Evolutionary conservation across 2,797 vertebrate species (phyloP).

Genomic region (Dipus sagitta): DNA sequence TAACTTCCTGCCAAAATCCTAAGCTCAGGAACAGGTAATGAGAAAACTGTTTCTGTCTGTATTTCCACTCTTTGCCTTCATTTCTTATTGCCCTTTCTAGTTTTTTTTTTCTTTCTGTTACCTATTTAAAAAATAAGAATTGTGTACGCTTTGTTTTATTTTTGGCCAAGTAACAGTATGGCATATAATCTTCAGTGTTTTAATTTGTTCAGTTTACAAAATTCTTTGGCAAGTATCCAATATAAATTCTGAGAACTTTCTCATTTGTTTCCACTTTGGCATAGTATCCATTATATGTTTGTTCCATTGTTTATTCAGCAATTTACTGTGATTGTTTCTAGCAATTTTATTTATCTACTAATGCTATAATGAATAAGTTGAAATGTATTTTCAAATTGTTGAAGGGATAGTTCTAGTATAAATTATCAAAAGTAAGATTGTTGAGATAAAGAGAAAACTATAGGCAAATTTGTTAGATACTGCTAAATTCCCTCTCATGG

Average conservation of each 20-base stretch:
- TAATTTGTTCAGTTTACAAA: background rate
- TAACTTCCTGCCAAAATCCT: background rate
- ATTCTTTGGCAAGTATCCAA: background rate
- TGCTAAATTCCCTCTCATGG: background rate
- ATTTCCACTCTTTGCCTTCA: background rate
- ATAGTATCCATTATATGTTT: background rate
- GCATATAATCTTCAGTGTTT: background rate
- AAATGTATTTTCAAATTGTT: background rate
- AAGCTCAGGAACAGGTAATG: background rate
- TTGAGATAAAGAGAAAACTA: background rate
- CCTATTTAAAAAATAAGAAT: background rate
- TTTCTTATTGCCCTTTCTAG: background rate
- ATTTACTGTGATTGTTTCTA: background rate
- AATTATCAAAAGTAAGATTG: background rate
- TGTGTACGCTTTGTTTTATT: background rate
- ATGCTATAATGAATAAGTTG: background rate
- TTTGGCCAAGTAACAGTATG: background rate
- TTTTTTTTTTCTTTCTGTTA: background rate
- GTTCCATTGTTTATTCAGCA: background rate
- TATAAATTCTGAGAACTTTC: background rate
- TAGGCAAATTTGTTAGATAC: background rate
- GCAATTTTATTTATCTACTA: background rate
- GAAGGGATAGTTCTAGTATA: background rate
- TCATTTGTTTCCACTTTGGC: background rate
- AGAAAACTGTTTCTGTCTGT: background rate